Conservation (phyloP, 1,140 invertebrate genomes). For the Trichomalopsis sarcophagae region DNA sequence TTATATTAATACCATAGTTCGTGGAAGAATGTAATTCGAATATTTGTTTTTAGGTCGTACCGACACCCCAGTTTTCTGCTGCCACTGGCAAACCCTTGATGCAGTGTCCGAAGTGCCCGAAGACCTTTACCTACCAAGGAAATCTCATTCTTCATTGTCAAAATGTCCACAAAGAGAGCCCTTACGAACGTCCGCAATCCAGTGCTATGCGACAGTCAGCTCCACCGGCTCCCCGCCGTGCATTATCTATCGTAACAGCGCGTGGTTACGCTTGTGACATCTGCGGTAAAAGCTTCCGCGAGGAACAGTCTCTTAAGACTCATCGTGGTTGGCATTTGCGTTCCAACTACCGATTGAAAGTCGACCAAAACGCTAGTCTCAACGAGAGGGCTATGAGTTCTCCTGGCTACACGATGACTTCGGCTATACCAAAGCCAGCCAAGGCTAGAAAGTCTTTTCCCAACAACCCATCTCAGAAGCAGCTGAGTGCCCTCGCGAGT, state of each 20-base stretch:
- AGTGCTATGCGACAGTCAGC: neutral
- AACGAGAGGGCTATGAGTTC: constrained; percentile 44
- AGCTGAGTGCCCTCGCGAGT: constrained; percentile 2
- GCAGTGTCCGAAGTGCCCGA: constrained; percentile 65
- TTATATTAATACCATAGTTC: neutral
- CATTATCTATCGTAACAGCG: neutral
- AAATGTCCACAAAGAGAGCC: constrained; percentile 59
- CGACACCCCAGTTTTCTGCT: constrained; percentile 15
- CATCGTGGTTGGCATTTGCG: constrained; percentile 79
- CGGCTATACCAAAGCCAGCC: constrained; percentile 58
- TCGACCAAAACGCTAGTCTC: constrained; percentile 38
- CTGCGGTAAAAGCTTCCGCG: constrained; percentile 77
- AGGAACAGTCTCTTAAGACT: constrained; percentile 74
- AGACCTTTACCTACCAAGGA: constrained; percentile 64
- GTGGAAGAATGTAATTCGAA: neutral
- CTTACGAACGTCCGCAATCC: constrained; percentile 12
- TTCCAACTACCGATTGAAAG: constrained; percentile 67
- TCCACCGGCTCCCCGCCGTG: neutral
- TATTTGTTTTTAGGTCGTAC: neutral
- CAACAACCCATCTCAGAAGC: constrained; percentile 49
- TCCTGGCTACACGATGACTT: constrained; percentile 26
- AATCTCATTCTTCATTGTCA: constrained; percentile 64
- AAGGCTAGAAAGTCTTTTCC: constrained; percentile 69
- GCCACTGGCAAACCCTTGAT: constrained; percentile 45
- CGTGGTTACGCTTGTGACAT: constrained; percentile 72